Percentiles rank a stretch among this genome's conserved stretches.
phyloP scores from a whole-genome alignment of 2,113 vertebrate genomes.

The Cervus canadensis region DNA sequence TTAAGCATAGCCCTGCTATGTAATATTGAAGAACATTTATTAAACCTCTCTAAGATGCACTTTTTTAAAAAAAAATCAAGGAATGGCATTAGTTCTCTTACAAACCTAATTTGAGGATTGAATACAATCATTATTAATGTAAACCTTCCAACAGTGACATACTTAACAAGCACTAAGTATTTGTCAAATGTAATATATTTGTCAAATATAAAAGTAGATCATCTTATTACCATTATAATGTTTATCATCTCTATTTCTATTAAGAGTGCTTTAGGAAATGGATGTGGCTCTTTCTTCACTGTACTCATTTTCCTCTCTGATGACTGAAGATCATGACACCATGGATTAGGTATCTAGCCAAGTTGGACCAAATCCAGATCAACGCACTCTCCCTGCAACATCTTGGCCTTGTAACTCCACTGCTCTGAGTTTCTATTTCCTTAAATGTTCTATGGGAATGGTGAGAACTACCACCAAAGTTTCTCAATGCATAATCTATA shows the following conservation, averaged over 20 bases:
- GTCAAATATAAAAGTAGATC: background rate
- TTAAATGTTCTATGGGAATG: fast-evolving
- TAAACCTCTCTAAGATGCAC: background rate
- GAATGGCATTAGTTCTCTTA: background rate
- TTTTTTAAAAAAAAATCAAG: background rate
- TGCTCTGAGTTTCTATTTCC: background rate
- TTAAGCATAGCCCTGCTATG: background rate
- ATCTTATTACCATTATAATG: too few relatives aligned
- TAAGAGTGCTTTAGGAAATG: background rate
- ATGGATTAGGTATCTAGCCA: fast-evolving
- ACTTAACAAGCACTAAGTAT: background rate
- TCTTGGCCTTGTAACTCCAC: too few relatives aligned
- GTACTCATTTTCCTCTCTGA: background rate
- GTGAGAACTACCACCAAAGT: background rate
- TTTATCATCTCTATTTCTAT: background rate
- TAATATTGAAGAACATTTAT: background rate
- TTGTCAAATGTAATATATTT: background rate
- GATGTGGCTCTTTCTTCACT: background rate
- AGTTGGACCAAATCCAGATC: fast-evolving
- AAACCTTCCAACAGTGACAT: background rate
- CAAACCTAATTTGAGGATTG: background rate
- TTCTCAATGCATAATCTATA: fast-evolving
- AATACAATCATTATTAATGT: background rate
- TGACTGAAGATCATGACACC: background rate
- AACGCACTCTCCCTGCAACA: fast-evolving